phyloP scores from a whole-genome alignment of 2,888 invertebrate genomes.

The Drosophila longiperda region DNA sequence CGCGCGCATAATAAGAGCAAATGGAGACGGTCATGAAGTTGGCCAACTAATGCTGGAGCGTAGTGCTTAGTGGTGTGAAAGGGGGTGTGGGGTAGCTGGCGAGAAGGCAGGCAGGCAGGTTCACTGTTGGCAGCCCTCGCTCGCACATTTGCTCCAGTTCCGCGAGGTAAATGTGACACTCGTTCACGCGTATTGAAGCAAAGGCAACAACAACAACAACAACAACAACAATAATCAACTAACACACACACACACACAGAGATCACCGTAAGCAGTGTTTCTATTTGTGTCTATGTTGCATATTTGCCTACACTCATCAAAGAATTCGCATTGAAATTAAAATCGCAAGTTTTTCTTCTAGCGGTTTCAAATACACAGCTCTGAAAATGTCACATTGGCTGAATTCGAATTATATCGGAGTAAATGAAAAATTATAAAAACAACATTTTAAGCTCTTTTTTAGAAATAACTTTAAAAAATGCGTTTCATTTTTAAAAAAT shows the following conservation, averaged over 20 bases:
- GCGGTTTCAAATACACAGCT: background rate
- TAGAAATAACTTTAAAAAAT: background rate
- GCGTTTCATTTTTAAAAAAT: no score
- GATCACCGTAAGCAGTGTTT: background rate
- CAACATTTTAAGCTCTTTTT: rapidly evolving
- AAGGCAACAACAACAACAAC: conserved; percentile 6
- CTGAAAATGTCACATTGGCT: background rate
- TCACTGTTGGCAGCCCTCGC: conserved; percentile 52
- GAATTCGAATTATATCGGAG: background rate
- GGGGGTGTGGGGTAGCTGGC: background rate
- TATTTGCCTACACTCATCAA: conserved; percentile 44
- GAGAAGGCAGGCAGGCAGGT: conserved; percentile 17
- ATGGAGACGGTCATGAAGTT: conserved; percentile 45
- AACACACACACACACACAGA: background rate
- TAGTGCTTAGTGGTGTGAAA: background rate
- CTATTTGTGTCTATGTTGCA: background rate
- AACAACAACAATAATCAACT: background rate
- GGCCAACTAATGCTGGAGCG: conserved; percentile 6
- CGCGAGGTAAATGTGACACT: conserved; percentile 75
- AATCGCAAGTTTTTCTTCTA: background rate
- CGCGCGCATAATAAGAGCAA: conserved; percentile 73
- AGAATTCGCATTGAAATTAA: background rate
- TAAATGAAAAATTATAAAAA: background rate
- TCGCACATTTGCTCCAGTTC: conserved; percentile 76
- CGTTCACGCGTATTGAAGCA: conserved; percentile 38